These are phyloP conservation scores for Apis cerana DNA, from an alignment of 1,140 invertebrate genomes.

Conservation along the genomic window DNA sequence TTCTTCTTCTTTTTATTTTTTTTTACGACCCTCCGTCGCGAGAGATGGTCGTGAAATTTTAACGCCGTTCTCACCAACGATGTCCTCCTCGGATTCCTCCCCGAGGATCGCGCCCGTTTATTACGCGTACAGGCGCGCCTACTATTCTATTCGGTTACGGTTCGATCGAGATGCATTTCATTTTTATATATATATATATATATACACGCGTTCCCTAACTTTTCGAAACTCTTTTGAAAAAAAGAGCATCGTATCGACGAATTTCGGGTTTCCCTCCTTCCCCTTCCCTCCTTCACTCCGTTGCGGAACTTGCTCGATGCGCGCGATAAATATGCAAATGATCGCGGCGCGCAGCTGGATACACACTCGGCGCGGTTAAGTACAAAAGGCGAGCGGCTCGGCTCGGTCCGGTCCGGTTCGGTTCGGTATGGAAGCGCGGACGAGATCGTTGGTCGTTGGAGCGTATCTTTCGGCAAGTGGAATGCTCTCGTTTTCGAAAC, in stretches of 20 bases:
- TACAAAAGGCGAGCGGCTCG: neutral
- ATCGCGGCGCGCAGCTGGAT: constrained; percentile 15
- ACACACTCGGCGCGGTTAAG: neutral
- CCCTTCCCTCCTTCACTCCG: too few relatives aligned
- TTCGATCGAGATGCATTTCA: constrained; percentile 13
- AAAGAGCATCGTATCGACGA: neutral
- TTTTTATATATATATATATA: constrained; percentile 1
- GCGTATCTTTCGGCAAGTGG: too few relatives aligned
- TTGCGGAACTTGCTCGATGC: constrained; percentile 20
- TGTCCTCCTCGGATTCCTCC: constrained; percentile 54
- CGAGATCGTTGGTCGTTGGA: too few relatives aligned
- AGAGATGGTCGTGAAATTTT: constrained; percentile 68
- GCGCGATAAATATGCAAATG: constrained; percentile 53
- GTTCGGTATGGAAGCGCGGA: too few relatives aligned
- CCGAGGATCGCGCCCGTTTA: constrained; percentile 59
- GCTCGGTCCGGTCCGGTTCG: too few relatives aligned
- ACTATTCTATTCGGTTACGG: constrained; percentile 38
- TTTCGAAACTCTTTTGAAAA: too few relatives aligned
- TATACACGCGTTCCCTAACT: too few relatives aligned
- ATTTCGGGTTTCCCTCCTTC: neutral
- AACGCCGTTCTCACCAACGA: constrained; percentile 62
- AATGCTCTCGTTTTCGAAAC: too few relatives aligned
- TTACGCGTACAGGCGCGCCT: constrained; percentile 54
- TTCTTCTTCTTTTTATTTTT: constrained; percentile 54
- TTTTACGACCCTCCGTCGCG: constrained; percentile 65